Percentiles rank a stretch among this genome's conserved stretches.
Conservation (phyloP, 2,888 invertebrate genomes). For the Hydropsyche betteni region DNA sequence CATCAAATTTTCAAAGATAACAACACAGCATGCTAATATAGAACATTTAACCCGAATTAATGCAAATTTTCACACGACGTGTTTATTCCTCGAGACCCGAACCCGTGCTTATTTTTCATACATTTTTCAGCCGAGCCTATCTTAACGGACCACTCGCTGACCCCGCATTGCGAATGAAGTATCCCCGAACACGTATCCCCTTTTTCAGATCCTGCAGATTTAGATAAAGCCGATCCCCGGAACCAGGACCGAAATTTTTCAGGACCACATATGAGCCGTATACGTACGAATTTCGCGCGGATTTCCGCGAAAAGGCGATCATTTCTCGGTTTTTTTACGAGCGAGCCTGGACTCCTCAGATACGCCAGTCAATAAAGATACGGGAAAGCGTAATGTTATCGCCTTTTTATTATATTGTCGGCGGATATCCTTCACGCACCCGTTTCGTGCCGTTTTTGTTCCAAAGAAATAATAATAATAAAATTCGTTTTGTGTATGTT, state of each 20-base stretch:
- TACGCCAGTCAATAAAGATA: conserved; percentile 40
- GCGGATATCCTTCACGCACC: conserved; percentile 15
- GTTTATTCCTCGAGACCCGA: too few relatives aligned
- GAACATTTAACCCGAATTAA: too few relatives aligned
- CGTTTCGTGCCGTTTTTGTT: neutral
- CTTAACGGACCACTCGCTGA: conserved; percentile 3
- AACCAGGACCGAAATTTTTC: conserved; percentile 8
- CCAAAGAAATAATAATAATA: too few relatives aligned
- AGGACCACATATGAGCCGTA: neutral
- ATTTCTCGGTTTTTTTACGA: conserved; percentile 22
- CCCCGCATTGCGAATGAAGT: too few relatives aligned
- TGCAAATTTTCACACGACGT: too few relatives aligned
- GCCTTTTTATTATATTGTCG: conserved; percentile 40
- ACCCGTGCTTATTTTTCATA: too few relatives aligned
- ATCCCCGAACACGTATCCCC: neutral
- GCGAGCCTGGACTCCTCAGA: conserved; percentile 35
- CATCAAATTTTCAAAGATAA: too few relatives aligned
- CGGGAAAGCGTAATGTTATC: conserved; percentile 36
- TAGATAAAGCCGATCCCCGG: conserved; percentile 12
- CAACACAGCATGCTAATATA: too few relatives aligned
- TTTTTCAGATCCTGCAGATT: conserved; percentile 17
- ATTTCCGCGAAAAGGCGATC: conserved; percentile 23
- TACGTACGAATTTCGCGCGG: too few relatives aligned
- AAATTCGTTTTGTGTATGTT: too few relatives aligned
- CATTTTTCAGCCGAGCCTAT: neutral